phyloP scores from a whole-genome alignment of 1,140 invertebrate genomes.

The Panulirus ornatus region DNA sequence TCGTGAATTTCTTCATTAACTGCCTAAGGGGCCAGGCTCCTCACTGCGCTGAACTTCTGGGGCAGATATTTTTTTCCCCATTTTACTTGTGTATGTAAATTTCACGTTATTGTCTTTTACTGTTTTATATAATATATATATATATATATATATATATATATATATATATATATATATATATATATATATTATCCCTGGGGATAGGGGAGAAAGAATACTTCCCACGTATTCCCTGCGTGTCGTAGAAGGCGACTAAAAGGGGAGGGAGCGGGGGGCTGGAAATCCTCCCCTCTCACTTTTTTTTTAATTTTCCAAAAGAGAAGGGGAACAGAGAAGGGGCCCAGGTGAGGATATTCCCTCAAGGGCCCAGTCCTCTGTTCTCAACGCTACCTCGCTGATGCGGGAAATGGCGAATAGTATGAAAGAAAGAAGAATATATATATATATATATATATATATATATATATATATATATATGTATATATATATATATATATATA shows the following conservation, averaged over 20 bases:
- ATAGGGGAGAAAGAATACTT: too few relatives aligned
- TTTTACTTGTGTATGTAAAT: neutral
- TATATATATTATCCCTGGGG: too few relatives aligned
- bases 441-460: neutral
- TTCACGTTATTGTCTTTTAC: neutral
- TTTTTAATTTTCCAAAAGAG: too few relatives aligned
- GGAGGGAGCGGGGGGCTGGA: too few relatives aligned
- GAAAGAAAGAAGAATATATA: neutral
- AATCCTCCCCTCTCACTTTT: too few relatives aligned
- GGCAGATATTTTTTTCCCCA: neutral
- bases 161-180: neutral
- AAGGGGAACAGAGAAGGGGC: too few relatives aligned
- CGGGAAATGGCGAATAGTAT: too few relatives aligned
- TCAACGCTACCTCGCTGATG: too few relatives aligned
- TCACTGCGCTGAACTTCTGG: neutral
- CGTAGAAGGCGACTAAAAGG: too few relatives aligned
- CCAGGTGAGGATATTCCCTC: too few relatives aligned
- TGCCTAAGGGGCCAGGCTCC: slow-evolving; percentile 1
- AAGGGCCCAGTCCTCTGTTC: too few relatives aligned
- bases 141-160: neutral
- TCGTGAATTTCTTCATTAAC: slow-evolving; percentile 53
- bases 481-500: neutral
- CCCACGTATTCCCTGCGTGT: too few relatives aligned
- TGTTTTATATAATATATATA: neutral
- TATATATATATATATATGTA: slow-evolving; percentile 24